Percentiles rank a stretch among this genome's conserved stretches.
phyloP scores from a whole-genome alignment of 2,113 vertebrate species.

The Girardinichthys multiradiatus region DNA sequence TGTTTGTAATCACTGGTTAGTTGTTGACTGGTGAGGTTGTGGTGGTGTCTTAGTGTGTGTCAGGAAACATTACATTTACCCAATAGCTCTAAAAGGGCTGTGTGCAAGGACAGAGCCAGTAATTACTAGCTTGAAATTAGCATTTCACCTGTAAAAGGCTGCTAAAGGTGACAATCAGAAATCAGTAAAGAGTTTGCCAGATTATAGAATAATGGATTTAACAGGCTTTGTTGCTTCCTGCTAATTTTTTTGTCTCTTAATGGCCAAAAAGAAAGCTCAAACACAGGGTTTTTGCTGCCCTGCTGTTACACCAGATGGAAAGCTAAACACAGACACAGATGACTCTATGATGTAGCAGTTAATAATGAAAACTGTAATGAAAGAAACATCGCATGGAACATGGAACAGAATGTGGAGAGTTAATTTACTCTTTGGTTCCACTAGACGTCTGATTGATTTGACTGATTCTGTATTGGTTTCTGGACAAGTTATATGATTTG shows the following conservation, averaged over 20 bases:
- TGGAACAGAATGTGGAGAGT: background rate
- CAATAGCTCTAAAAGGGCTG: constrained; percentile 25
- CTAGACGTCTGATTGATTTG: background rate
- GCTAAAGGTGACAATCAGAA: background rate
- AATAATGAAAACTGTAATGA: background rate
- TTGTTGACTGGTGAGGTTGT: constrained; percentile 32
- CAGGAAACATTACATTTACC: constrained; percentile 18
- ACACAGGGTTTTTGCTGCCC: background rate
- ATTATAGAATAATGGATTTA: background rate
- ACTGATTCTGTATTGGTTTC: background rate
- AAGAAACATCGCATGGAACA: background rate
- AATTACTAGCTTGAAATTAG: constrained; percentile 40
- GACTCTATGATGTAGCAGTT: background rate
- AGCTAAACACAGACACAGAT: background rate
- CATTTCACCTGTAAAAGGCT: constrained; percentile 9
- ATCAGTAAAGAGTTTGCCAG: background rate
- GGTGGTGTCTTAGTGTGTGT: background rate
- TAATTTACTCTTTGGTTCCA: background rate
- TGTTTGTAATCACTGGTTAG: constrained; percentile 52
- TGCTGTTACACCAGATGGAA: background rate
- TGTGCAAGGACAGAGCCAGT: constrained; percentile 9
- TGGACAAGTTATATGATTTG: background rate
- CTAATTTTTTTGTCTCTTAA: background rate
- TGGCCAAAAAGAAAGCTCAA: background rate
- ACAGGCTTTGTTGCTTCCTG: background rate